Conservation (phyloP, 2,888 invertebrate species). For the Chrysotoxum bicinctum region DNA sequence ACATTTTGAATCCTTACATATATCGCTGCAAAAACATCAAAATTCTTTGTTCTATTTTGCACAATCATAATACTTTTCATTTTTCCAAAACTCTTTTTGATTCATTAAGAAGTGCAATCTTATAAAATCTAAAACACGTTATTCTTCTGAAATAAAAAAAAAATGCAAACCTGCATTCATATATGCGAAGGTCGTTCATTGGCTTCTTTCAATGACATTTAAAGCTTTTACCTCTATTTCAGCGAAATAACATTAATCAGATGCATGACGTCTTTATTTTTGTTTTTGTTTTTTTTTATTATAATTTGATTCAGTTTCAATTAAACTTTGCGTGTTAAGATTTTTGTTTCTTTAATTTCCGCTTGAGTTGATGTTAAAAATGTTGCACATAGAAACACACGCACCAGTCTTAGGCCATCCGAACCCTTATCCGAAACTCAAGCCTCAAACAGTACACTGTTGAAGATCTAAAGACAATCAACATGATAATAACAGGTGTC, state of each 20-base stretch:
- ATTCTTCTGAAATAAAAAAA: too few relatives aligned
- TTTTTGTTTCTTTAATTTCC: constrained; percentile 26
- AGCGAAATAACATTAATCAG: constrained; percentile 20
- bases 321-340: background rate
- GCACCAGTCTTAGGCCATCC: background rate
- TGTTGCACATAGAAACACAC: constrained; percentile 11
- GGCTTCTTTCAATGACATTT: constrained; percentile 54
- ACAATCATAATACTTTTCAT: too few relatives aligned
- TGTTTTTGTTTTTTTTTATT: background rate
- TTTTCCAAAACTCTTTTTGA: too few relatives aligned
- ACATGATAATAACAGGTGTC: constrained; percentile 35
- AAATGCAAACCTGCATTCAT: constrained; percentile 24
- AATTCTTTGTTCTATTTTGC: too few relatives aligned
- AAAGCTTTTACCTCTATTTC: constrained; percentile 11
- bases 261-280: constrained; percentile 24
- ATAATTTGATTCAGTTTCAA: constrained; percentile 17
- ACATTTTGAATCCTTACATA: too few relatives aligned
- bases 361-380: constrained; percentile 45
- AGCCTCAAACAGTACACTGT: constrained; percentile 3
- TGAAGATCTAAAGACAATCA: constrained; percentile 34
- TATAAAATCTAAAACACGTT: too few relatives aligned
- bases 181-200: constrained; percentile 60
- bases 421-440: constrained; percentile 3
- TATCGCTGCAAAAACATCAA: too few relatives aligned
- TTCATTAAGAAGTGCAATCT: too few relatives aligned